phyloP scores from a whole-genome alignment of 2,113 vertebrate species.

The Bubo bubo region DNA sequence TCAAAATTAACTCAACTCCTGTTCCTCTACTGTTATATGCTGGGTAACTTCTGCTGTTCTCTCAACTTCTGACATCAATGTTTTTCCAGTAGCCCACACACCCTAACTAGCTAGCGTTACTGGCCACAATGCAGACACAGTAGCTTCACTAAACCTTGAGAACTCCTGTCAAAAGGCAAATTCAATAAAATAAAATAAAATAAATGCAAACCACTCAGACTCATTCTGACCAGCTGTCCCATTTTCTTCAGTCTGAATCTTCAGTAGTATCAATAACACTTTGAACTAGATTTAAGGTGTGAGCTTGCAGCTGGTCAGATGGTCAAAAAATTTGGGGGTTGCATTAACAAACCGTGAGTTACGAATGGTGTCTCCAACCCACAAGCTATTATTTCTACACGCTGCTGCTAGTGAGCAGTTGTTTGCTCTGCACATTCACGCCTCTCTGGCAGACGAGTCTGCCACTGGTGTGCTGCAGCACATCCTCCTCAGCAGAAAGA shows the following conservation, averaged over 20 bases:
- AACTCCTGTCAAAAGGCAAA: neutral
- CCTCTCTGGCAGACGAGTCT: neutral
- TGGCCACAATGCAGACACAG: neutral
- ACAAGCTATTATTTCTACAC: neutral
- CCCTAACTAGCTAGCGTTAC: neutral
- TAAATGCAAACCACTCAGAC: neutral
- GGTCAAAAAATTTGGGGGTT: slow-evolving; percentile 10
- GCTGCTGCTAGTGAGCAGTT: fast-evolving
- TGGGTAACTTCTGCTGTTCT: neutral
- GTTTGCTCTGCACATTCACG: neutral
- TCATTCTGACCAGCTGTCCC: slow-evolving; percentile 1
- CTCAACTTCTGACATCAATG: neutral
- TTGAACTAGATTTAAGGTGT: slow-evolving; percentile 76
- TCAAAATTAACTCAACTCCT: slow-evolving; percentile 10
- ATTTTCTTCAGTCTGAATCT: slow-evolving; percentile 57
- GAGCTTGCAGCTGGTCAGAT: slow-evolving; percentile 53
- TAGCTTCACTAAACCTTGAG: neutral
- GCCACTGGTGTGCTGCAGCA: neutral
- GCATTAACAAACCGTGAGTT: neutral
- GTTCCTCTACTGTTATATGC: neutral
- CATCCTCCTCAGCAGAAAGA: neutral
- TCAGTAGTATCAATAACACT: slow-evolving; percentile 64
- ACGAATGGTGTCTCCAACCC: neutral
- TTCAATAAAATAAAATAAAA: neutral
- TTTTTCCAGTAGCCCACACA: neutral